Conservation (phyloP, 2,113 vertebrate species). For the Indicator indicator region DNA sequence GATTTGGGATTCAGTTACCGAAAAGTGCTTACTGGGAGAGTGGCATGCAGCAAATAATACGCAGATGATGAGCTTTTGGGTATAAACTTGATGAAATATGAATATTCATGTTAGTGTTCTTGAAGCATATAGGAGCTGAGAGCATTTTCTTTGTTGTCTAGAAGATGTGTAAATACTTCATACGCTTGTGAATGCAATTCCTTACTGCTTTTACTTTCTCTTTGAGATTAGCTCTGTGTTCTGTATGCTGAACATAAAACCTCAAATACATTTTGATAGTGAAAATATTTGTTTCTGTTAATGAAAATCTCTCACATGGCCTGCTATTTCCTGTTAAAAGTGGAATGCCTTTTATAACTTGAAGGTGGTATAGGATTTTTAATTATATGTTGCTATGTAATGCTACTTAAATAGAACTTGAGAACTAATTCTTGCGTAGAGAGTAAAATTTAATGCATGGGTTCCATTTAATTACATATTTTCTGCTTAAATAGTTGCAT, state of each 20-base stretch:
- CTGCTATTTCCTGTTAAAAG: slow-evolving; percentile 27
- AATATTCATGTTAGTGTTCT: neutral
- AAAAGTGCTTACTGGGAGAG: neutral
- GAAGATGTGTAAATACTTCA: neutral
- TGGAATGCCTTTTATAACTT: slow-evolving; percentile 23
- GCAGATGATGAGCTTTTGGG: neutral
- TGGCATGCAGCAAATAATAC: neutral
- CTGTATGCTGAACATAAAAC: neutral
- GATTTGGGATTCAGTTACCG: neutral
- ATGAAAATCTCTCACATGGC: neutral
- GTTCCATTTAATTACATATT: slow-evolving; percentile 70
- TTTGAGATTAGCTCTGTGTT: neutral
- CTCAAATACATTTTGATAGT: neutral
- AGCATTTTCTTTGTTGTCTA: neutral
- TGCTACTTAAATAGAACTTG: slow-evolving; percentile 49
- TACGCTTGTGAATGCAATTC: neutral
- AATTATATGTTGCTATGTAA: slow-evolving; percentile 56
- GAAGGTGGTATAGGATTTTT: slow-evolving; percentile 61
- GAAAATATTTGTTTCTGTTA: slow-evolving; percentile 31
- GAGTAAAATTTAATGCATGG: slow-evolving; percentile 58
- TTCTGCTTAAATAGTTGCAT: slow-evolving; percentile 69
- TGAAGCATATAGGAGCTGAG: neutral
- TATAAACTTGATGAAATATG: slow-evolving; percentile 2
- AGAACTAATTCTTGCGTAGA: slow-evolving; percentile 27
- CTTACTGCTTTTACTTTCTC: neutral